These are phyloP conservation scores for Tetraodon nigroviridis DNA, from an alignment of 2,113 vertebrate species.

Conservation along the genomic window DNA sequence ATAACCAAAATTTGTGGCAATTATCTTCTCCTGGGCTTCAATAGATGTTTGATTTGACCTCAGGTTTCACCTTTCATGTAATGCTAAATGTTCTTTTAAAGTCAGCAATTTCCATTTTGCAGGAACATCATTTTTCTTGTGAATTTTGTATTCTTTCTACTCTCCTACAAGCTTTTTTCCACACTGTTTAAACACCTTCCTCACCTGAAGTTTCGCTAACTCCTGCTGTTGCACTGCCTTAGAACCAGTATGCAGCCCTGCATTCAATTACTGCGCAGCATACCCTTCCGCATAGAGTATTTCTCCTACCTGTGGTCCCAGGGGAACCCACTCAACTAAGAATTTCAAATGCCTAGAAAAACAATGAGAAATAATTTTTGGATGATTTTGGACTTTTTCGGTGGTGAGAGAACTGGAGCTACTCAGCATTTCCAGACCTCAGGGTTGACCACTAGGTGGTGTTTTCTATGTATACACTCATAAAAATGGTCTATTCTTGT, in stretches of 20 bases:
- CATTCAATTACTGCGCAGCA: too few relatives aligned
- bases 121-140: constrained; percentile 30
- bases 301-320: neutral
- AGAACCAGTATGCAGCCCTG: too few relatives aligned
- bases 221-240: neutral
- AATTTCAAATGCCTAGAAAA: neutral
- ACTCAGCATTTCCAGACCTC: too few relatives aligned
- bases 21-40: constrained; percentile 3
- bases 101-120: constrained; percentile 49
- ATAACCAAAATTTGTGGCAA: constrained; percentile 19
- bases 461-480: neutral
- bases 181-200: neutral
- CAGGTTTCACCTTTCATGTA: constrained; percentile 38
- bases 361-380: too few relatives aligned
- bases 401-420: too few relatives aligned
- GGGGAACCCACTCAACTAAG: neutral
- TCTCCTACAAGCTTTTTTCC: constrained; percentile 5
- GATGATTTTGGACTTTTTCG: too few relatives aligned
- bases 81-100: constrained; percentile 7
- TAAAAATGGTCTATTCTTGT: neutral
- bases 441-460: too few relatives aligned
- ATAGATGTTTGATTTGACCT: constrained; percentile 24
- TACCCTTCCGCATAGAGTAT: too few relatives aligned
- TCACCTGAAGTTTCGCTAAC: neutral
- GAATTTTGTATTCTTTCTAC: neutral